Percentiles rank a stretch among this genome's conserved stretches.
Conservation (phyloP, 2,113 vertebrate species). For the Trematomus loennbergii region DNA sequence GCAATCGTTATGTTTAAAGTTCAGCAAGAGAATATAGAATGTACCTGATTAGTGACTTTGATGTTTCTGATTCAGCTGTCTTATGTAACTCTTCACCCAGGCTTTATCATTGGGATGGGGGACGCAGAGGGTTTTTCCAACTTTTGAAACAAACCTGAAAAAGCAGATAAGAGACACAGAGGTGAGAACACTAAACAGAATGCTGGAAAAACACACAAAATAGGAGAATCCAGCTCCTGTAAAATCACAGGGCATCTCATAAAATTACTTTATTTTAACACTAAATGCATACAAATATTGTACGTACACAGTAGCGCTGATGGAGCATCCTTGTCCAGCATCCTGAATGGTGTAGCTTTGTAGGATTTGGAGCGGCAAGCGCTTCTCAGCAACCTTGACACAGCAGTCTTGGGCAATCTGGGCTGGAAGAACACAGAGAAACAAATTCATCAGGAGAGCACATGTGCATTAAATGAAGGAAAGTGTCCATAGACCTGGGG, state of each 20-base stretch:
- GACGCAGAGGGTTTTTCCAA: constrained; percentile 11
- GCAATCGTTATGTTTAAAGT: no score
- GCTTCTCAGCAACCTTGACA: not conserved
- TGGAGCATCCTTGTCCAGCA: constrained; percentile 52
- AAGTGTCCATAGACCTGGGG: no score
- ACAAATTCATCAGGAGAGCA: accelerated
- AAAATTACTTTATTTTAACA: not conserved
- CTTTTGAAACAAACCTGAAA: constrained; percentile 54
- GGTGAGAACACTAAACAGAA: accelerated
- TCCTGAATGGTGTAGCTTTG: constrained; percentile 45
- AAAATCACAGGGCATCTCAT: not conserved
- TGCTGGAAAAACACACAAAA: not conserved
- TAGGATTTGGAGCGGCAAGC: constrained; percentile 7
- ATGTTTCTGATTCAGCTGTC: not conserved
- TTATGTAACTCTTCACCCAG: constrained; percentile 37
- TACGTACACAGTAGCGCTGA: constrained; percentile 65
- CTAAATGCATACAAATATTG: not conserved
- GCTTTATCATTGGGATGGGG: not conserved
- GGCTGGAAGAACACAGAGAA: constrained; percentile 27
- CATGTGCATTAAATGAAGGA: no score
- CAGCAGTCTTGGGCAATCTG: constrained; percentile 61
- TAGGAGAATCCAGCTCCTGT: not conserved
- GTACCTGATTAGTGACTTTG: constrained; percentile 22
- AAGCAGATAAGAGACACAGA: not conserved
- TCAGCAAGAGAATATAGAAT: not conserved